Base-by-base conservation (phyloP, 1,140 invertebrate species). In the Anadara kagoshimensis region DNA sequence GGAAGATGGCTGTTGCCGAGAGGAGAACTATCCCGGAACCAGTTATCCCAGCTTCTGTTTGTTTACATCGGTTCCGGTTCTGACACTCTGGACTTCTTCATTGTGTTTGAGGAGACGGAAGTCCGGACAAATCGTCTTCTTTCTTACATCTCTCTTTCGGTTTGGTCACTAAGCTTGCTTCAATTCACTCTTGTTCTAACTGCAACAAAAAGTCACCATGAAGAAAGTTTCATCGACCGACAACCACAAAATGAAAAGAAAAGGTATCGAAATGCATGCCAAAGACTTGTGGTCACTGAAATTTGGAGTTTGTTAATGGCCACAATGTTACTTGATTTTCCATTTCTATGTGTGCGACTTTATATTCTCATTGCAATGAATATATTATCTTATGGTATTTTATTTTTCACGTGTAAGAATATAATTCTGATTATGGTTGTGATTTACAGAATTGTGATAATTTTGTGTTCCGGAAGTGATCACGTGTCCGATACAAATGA, bases 1-100 rank as follows among this genome's bases (percentile, higher is more conserved):
- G 95, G 95, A 1, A 91, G 95, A 43, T 96, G 95, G 94, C 91
- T 97, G 89, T 89, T 97, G 64, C 94, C 96, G 5, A 96, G 96
- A 79, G 95, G 95, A 12, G 95, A 96, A 70, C 90, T 97, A 2
- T 96, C 95, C 0, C 91, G 95, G 29, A 95, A 97, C 83, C 95
- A 97, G 86, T 89, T 97, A 4, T 96, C 95, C 49, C 95, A 97
- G 80, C 89, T 97, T 36, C 88, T 97, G 0, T 89, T 97, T 1
- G 95, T 91, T 56, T 92, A 92, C 80, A 90, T 92, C 69, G 91
- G 91, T 44, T 96, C 95, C 0, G 95, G 95, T 0, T 95, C 95
- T 0, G 96, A 97, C 83, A 97, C 97, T 63, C 96, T 97, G 51
- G 96, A 97, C 87, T 96, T 76, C 16, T 69, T 76, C 24, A 47